Base-by-base conservation (phyloP, 35 echinoderm and acorn worm genomes). In the Apostichopus parvimensis region DNA sequence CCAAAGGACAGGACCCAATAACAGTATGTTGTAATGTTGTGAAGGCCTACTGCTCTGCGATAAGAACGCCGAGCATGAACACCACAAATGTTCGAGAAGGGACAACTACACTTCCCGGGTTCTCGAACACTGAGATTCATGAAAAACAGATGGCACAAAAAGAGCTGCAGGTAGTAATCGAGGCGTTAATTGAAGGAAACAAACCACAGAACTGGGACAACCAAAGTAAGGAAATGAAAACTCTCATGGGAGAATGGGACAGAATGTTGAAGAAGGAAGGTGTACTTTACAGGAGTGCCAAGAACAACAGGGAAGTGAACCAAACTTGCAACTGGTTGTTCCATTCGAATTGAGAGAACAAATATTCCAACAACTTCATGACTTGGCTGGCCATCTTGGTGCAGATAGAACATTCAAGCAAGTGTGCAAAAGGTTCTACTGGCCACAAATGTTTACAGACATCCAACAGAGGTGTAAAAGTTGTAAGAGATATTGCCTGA, bases 371-470 rank as follows among this genome's bases (percentile, higher is more conserved):
- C 14, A 53, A 52, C 81, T 84, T 4, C 89, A 91, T 79, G 56
- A 91, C 53, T 20, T 6, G 53, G 89, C 73, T 17, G 89, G 71
- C 8, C 76, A 91, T 91, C 78, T 91, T 77, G 73, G 89, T 20
- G 8, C 22, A 21, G 53, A 79, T 5, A 91, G 56, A 53, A 91
- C 89, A 21, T 11, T 78, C 9, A 91, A 91, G 25, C 22, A 21
- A 77, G 53, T 78, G 4, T 52, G 59, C 23, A 77, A 78, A 91
- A 21, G 76, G 5, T 91, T 91, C 76, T 77, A 53, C 24, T 78
- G 89, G 89, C 71, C 89, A 53, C 22, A 53, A 17, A 91, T 91
- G 73, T 21, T 53, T 8, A 58, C 24, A 78, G 89, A 91, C 73
- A 54, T 91, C 12, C 22, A 91, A 78, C 22, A 78, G 9, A 53